Evolutionary conservation across 2,888 invertebrate genomes (phyloP).

Genomic region (Acanthosepion lycidas): DNA sequence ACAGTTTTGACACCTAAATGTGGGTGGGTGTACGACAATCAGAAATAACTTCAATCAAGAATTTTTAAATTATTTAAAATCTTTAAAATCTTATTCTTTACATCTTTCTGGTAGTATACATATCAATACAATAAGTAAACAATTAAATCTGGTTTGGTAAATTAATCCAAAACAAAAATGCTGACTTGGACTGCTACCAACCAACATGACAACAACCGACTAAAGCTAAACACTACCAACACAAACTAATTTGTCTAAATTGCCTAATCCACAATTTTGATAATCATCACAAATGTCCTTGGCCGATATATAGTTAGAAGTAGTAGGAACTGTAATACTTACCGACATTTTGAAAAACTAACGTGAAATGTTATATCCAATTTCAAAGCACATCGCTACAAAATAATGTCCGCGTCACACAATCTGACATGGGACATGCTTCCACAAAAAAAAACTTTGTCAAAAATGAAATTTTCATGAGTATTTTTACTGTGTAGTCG

Average conservation of each 20-base stretch:
- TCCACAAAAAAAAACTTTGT: background rate
- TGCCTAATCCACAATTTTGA: background rate
- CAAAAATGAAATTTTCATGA: background rate
- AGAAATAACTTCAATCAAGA: no score
- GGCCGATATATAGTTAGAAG: background rate
- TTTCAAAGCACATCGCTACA: background rate
- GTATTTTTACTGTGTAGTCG: background rate
- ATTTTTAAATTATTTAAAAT: background rate
- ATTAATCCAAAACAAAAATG: background rate
- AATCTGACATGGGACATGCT: background rate
- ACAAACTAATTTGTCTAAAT: background rate
- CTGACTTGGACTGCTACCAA: background rate
- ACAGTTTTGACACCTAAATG: no score
- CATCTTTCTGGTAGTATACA: background rate
- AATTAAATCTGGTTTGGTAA: background rate
- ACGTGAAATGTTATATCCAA: background rate
- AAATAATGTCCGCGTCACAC: slow-evolving; percentile 2
- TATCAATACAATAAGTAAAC: background rate
- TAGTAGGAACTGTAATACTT: background rate
- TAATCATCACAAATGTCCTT: background rate
- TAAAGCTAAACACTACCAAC: background rate
- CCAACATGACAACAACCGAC: background rate
- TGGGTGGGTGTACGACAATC: no score
- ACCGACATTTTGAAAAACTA: background rate
- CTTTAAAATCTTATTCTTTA: background rate